Evolutionary conservation across 2,113 vertebrate species (phyloP), one percentile per base, ranked within the genome.

Genomic region (Scalopus aquaticus): DNA sequence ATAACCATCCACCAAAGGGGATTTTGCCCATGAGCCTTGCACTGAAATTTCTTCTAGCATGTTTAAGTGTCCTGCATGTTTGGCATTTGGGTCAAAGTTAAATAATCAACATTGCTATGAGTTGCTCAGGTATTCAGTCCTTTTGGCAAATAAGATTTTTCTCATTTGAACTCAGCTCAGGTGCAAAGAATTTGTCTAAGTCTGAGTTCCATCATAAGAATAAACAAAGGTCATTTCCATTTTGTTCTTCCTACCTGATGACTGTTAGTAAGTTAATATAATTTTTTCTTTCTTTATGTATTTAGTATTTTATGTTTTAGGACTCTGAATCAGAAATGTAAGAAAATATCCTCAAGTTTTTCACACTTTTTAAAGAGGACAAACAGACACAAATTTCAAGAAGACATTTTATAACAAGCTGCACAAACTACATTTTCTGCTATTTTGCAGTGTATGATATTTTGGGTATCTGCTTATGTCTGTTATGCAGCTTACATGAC

Each of bases 101-200:
- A 93, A 87, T 91, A 56, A 95, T 93, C 58, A 77, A 1, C 28
- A 77, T 37, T 93, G 70, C 65, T 69, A 78, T 20, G 49, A 70
- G 10, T 86, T 91, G 22, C 54, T 82, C n/a, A 91, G 51, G 42
- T 78, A 81, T 91, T 91, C 94, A 78, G 28, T 92, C 20, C 19
- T 95, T 94, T 92, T 56, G 24, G 44, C 46, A 90, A 87, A 91
- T 39, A 94, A 42, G 17, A 60, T 70, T 87, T 91, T 94, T 91
- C 56, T 93, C 28, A 51, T 87, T 96, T 95, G 39, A 85, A 90
- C 28, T 86, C 51, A 94, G 8, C 44, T 89, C 46, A 90, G 42
- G 62, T 90, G 20, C 11, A 84, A 95, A 8, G n/a, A 65, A 4
- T 77, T 76, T 80, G 30, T 42, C 28, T 80, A 44, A 87, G 15